Evolutionary conservation across 1,140 invertebrate genomes (phyloP).

Genomic region (Drosophila bipectinata): DNA sequence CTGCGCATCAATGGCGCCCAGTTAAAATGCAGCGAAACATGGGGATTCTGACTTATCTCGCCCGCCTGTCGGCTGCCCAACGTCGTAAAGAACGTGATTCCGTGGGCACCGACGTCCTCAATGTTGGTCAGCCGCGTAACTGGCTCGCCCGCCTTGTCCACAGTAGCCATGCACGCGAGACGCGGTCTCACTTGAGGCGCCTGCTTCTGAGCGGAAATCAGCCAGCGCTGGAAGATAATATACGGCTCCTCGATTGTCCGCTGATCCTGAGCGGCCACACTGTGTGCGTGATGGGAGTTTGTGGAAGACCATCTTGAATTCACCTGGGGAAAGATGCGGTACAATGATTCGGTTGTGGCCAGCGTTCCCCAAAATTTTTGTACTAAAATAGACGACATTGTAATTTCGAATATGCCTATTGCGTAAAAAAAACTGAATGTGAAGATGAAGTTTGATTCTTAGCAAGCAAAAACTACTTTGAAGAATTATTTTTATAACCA

Average conservation of each 20-base stretch:
- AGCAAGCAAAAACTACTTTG: not conserved
- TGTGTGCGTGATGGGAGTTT: not conserved
- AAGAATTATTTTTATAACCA: too few species aligned
- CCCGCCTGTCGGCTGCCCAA: slow-evolving; percentile 90
- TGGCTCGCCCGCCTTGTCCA: slow-evolving; percentile 89
- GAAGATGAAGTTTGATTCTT: not conserved
- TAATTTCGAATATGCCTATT: slow-evolving; percentile 12
- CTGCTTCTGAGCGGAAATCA: slow-evolving; percentile 25
- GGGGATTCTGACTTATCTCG: slow-evolving; percentile 92
- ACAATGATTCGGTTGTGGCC: slow-evolving; percentile 1
- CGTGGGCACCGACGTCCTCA: slow-evolving; percentile 90
- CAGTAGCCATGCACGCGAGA: slow-evolving; percentile 94
- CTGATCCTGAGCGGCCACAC: slow-evolving; percentile 14
- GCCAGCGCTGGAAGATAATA: slow-evolving; percentile 50
- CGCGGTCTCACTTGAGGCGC: slow-evolving; percentile 87
- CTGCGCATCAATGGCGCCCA: slow-evolving; percentile 93
- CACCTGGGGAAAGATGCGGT: not conserved
- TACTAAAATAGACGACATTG: slow-evolving; percentile 16
- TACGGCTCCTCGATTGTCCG: slow-evolving; percentile 50
- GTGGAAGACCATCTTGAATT: not conserved
- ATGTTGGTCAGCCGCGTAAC: slow-evolving; percentile 90
- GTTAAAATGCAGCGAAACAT: slow-evolving; percentile 94
- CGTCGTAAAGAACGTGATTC: slow-evolving; percentile 93
- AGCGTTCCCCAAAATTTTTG: slow-evolving; percentile 3
- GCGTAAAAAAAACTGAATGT: not conserved